These are phyloP conservation scores for Siniperca chuatsi DNA, from an alignment of 2,113 vertebrate genomes.

Conservation along the genomic window DNA sequence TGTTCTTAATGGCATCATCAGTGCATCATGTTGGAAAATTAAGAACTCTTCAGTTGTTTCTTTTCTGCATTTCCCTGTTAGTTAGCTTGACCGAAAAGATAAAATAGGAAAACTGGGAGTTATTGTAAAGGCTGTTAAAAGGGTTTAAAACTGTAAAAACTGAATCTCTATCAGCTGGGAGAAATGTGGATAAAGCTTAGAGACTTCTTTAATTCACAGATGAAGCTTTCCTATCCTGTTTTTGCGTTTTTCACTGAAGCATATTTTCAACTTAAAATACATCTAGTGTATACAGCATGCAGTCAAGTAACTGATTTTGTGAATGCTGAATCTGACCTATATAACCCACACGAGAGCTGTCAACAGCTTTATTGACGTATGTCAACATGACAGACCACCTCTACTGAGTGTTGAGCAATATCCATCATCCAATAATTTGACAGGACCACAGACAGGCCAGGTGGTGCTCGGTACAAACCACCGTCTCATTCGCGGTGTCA, in stretches of 20 bases:
- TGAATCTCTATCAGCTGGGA: not conserved
- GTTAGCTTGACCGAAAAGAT: not conserved
- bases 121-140: not conserved
- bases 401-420: slow-evolving; percentile 14
- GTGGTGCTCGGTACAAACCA: slow-evolving; percentile 17
- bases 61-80: not conserved
- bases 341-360: not conserved
- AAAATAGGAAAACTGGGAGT: not conserved
- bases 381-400: slow-evolving; percentile 22
- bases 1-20: not conserved
- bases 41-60: not conserved
- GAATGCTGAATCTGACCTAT: slow-evolving; percentile 14
- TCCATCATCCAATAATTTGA: slow-evolving; percentile 29
- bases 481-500: slow-evolving; percentile 31
- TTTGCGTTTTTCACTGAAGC: not conserved
- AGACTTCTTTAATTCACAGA: not conserved
- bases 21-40: not conserved
- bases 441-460: slow-evolving; percentile 31
- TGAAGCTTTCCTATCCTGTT: not conserved
- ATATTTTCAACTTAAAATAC: not conserved
- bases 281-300: not conserved
- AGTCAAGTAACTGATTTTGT: slow-evolving; percentile 1
- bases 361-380: slow-evolving; percentile 23
- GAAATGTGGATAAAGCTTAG: not conserved
- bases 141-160: not conserved